Evolutionary conservation across 2,113 vertebrate genomes (phyloP).

Genomic region (Pavo muticus): DNA sequence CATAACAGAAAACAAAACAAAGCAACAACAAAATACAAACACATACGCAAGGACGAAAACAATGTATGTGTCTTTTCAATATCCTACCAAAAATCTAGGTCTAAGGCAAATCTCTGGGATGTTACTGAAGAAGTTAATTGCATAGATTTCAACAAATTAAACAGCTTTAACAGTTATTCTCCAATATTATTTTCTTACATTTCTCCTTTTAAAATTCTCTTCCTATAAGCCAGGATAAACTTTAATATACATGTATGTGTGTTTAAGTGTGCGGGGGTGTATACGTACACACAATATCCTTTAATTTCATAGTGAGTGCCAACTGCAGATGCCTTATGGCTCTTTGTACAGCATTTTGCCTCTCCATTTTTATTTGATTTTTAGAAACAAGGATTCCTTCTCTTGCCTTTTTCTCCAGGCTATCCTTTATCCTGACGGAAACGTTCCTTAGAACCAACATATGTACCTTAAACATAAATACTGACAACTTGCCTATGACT

Average conservation of each 20-base stretch:
- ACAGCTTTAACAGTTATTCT: background rate
- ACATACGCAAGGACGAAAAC: background rate
- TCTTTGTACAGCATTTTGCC: background rate
- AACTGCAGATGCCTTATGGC: background rate
- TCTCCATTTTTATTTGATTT: slow-evolving; percentile 30
- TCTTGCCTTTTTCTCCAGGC: background rate
- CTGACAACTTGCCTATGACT: background rate
- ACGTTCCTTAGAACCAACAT: background rate
- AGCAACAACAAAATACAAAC: background rate
- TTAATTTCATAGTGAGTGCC: background rate
- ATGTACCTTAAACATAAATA: slow-evolving; percentile 18
- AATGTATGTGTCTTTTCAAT: background rate
- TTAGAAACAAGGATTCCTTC: background rate
- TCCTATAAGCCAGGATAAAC: background rate
- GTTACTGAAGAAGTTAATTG: background rate
- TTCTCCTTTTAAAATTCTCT: background rate
- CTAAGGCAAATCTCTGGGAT: background rate
- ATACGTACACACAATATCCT: rapidly evolving
- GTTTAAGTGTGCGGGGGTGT: background rate
- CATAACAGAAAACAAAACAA: background rate
- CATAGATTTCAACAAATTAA: background rate
- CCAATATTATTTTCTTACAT: background rate
- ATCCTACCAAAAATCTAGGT: background rate
- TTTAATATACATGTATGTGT: background rate
- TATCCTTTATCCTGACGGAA: slow-evolving; percentile 7